These are phyloP conservation scores for Archilochus colubris DNA, from an alignment of 2,113 vertebrate species.

Conservation along the genomic window DNA sequence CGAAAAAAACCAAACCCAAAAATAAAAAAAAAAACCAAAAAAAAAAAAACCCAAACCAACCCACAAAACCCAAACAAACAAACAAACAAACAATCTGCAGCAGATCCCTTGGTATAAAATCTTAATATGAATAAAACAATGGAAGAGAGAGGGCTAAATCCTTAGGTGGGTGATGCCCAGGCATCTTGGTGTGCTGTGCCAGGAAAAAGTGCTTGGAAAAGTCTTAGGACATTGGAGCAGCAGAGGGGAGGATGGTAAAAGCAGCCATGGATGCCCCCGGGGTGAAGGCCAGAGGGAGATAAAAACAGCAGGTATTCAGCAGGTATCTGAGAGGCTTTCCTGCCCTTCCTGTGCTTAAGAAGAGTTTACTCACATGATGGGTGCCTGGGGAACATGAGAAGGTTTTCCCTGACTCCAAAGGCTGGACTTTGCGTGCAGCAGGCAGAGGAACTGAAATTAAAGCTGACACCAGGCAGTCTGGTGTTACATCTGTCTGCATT, in stretches of 20 bases:
- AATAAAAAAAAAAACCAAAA: too few relatives aligned
- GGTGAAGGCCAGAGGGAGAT: neutral
- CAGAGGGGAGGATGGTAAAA: neutral
- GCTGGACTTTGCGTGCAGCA: neutral
- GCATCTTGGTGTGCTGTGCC: rapidly evolving
- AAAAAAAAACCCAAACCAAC: too few relatives aligned
- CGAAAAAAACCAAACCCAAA: too few relatives aligned
- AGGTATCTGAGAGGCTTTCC: neutral
- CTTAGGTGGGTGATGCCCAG: neutral
- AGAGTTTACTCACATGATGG: rapidly evolving
- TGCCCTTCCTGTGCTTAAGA: neutral
- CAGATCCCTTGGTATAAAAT: neutral
- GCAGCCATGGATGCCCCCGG: neutral
- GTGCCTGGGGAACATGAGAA: neutral
- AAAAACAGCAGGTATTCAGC: rapidly evolving
- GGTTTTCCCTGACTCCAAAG: neutral
- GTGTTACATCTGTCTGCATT: conserved; percentile 43
- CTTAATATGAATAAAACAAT: neutral
- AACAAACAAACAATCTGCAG: neutral
- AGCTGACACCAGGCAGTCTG: conserved; percentile 64
- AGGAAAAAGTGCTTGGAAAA: rapidly evolving
- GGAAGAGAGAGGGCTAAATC: neutral
- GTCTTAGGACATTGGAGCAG: neutral
- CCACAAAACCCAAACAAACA: too few relatives aligned
- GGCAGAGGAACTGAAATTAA: conserved; percentile 3